Evolutionary conservation across 2,797 vertebrate species (phyloP), one percentile per base, ranked within the genome.

Genomic region (Spheniscus humboldti): DNA sequence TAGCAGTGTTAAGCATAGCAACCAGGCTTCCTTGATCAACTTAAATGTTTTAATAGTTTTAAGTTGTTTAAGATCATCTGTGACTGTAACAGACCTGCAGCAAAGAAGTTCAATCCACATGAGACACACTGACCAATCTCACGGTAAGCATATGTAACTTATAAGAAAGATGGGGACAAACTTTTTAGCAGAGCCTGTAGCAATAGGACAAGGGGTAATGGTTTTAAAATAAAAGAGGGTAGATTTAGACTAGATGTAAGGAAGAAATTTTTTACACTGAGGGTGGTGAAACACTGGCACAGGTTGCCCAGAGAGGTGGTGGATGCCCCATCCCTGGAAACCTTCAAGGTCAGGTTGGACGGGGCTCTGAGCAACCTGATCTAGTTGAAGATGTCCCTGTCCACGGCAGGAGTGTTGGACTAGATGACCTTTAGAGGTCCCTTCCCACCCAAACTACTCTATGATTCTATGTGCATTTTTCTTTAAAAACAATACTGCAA

Each of bases 91-190:
- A 71, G 17, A 86, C 57, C 50, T 55, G 39, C 33, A 74, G 11
- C 10, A 3, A 41, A 24, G 7, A 23, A 23, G 12, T 15, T 76
- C 55, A 57, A 55, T 17, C 43, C 37, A 66, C 62, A 53, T 2
- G 17, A 69, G 28, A 50, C 31, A 25, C 14, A 11, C 22, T 23
- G 39, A 78, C 6, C 8, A 7, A 2, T 23, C 13, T 20, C 31
- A 64, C 0, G 2, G 30, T 5, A 8, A 80, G n/a, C n/a, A 63
- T 2, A 2, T 10, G 24, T 30, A 48, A 56, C 14, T 59, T n/a
- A 3, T 8, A 53, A 39, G 19, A 23, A 57, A 35, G 17, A 23
- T 3, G 9, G 14, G 17, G 25, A 71, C 10, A 75, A 9, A 53
- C 12, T 19, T 57, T 43, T 50, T 45, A 78, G 23, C 3, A 74